These are phyloP conservation scores for Zhuqinia jingwanae DNA, from an alignment of 2,888 invertebrate genomes.

Conservation along the genomic window DNA sequence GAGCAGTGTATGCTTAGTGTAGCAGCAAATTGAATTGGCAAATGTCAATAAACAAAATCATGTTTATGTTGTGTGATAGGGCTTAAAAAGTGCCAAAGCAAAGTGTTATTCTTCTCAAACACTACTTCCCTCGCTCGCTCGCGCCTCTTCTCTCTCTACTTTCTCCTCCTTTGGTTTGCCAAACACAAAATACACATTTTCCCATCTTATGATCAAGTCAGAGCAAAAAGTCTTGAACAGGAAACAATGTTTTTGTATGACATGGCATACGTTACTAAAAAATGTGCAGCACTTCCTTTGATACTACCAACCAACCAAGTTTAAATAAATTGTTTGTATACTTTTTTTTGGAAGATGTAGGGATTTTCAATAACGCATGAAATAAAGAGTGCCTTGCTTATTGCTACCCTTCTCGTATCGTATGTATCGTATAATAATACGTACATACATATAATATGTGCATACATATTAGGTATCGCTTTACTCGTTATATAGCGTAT, in stretches of 20 bases:
- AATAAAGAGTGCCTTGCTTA: too few relatives aligned
- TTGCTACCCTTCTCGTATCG: too few relatives aligned
- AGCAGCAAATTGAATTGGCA: conserved; percentile 68
- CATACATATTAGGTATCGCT: too few relatives aligned
- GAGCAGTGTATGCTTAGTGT: conserved; percentile 54
- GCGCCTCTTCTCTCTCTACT: conserved; percentile 8
- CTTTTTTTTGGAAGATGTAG: too few relatives aligned
- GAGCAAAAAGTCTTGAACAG: neutral
- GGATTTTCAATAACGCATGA: too few relatives aligned
- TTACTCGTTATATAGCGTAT: too few relatives aligned
- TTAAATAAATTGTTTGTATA: too few relatives aligned
- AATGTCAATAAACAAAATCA: conserved; percentile 69
- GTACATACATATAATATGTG: too few relatives aligned
- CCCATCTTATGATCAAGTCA: neutral
- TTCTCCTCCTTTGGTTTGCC: neutral
- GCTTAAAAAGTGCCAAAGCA: conserved; percentile 59
- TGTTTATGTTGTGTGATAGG: conserved; percentile 67
- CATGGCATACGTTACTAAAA: too few relatives aligned
- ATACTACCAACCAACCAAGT: too few relatives aligned
- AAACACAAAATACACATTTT: neutral
- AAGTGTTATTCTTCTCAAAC: conserved; percentile 59
- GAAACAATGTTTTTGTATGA: neutral
- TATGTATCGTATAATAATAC: too few relatives aligned
- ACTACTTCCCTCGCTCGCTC: conserved; percentile 1
- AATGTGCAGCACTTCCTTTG: too few relatives aligned